Evolutionary conservation across 2,888 invertebrate genomes (phyloP), one percentile per base, ranked within the genome.

Genomic region (Rhorus exstirpatorius): DNA sequence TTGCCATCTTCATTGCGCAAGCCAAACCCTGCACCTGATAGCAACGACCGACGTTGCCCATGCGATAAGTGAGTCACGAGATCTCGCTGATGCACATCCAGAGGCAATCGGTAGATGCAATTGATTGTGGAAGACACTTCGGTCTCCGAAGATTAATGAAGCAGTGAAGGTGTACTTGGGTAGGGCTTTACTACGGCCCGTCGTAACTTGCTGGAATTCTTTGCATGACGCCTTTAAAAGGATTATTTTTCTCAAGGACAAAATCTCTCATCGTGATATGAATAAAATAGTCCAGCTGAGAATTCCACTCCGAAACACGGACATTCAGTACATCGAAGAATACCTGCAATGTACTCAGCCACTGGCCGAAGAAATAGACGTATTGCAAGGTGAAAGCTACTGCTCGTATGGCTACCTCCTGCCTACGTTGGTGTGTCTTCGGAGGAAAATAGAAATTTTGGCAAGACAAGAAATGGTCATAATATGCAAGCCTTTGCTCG

Each of bases 141-240:
- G 60, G 14, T 46, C 61, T 26, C 68, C 51, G n/a, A 77, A 77
- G 38, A 61, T 31, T 10, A 68, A 58, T 46, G 51, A 77, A 38
- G 31, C 46, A 19, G 21, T 77, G 10, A 68, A 68, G 51, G 17
- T 38, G 41, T 12, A 58, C 24, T 74, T 49, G 10, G 74, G 31
- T 6, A 31, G 6, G 6, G 31, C 31, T 31, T 31, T 31, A 31
- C 31, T 31, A 6, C 31, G 31, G 31, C 31, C 31, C 31, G 31
- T 31, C 2, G 6, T 31, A 31, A 31, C 31, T 31, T 6, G 31
- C 31, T 31, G 31, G 31, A 31, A 31, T 6, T 31, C 31, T 31
- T 31, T 31, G 31, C 6, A 31, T 6, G 31, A 31, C 31, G 31
- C 31, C 3, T 31, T 31, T 2, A 2, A 31, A 31, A 31, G 31